These are phyloP conservation scores for Prinia subflava DNA, from an alignment of 2,113 vertebrate species.

Conservation along the genomic window DNA sequence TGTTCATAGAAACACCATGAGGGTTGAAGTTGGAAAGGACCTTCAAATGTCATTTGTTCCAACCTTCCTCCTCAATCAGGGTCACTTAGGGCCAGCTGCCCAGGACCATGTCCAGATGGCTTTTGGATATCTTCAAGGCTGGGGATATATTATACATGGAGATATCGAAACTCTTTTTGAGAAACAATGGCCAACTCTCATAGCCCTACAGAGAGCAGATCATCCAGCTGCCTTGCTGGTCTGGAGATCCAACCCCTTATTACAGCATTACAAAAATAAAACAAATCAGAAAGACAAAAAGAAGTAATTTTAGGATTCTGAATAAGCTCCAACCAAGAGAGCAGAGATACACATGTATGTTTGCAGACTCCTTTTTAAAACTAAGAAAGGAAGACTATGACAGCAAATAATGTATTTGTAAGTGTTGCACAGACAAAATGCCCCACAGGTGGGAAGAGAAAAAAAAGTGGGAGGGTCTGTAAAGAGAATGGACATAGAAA, in stretches of 20 bases:
- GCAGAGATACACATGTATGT: neutral
- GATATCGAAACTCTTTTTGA: neutral
- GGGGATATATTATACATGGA: neutral
- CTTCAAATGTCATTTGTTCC: neutral
- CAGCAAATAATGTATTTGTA: neutral
- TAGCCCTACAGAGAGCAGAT: neutral
- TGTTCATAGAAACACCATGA: neutral
- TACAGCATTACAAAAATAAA: neutral
- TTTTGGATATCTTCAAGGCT: neutral
- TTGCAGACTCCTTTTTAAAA: neutral
- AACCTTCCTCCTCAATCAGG: neutral
- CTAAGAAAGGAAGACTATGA: neutral
- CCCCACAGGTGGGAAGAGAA: neutral
- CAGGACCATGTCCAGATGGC: neutral
- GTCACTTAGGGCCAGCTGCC: neutral
- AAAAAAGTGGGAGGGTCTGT: neutral
- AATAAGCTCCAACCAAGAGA: neutral
- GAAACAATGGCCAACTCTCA: neutral
- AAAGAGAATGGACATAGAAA: neutral
- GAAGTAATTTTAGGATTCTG: neutral
- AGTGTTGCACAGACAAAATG: neutral
- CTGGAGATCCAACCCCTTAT: neutral
- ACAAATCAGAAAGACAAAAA: neutral
- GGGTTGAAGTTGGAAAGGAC: neutral
- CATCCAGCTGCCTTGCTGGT: neutral